Evolutionary conservation across 2,888 invertebrate species (phyloP), one percentile per base, ranked within the genome.

Genomic region (Polymixis lichenea): DNA sequence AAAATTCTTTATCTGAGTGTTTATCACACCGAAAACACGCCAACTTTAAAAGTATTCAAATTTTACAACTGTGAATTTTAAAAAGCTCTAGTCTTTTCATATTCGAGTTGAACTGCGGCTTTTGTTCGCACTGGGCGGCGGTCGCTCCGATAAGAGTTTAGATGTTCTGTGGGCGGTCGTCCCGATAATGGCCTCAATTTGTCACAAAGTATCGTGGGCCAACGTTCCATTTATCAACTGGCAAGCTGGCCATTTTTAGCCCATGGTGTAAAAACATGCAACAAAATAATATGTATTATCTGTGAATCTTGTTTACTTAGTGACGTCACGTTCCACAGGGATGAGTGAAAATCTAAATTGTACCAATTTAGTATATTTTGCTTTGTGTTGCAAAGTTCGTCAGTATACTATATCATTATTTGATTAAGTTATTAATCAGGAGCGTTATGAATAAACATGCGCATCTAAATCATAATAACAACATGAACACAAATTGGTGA

Each of bases 361-460:
- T 82, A 80, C 83, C 22, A 66, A 32, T 55, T 56, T 61, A 32
- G 83, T 77, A 77, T 13, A 22, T 56, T 46, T 53, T 7, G 17
- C 49, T n/a, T 1, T 22, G 25, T 25, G 15, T 25, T n/a, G 2
- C 4, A 49, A 56, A 32, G 19, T 46, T 72, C 19, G 1, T 32
- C 11, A 25, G 2, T 28, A 43, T 11, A 7, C 19, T 22, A 9
- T n/a, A 49, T n/a, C 28, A 43, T 53, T 65, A 19, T 53, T 51
- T 38, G 7, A 17, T 25, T 67, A 51, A 22, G 6, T 58, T 58
- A 58, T 8, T 25, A 22, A 38, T 25, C 13, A 43, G 9, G 9
- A 38, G 25, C 22, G 3, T 13, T 38, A 53, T 28, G 0, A 56
- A 51, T 32, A 46, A n/a, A 46, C 7, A 46, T 17, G 9, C 9